Base-by-base conservation (phyloP, 1,140 invertebrate species). In the Bombus haemorrhoidalis region DNA sequence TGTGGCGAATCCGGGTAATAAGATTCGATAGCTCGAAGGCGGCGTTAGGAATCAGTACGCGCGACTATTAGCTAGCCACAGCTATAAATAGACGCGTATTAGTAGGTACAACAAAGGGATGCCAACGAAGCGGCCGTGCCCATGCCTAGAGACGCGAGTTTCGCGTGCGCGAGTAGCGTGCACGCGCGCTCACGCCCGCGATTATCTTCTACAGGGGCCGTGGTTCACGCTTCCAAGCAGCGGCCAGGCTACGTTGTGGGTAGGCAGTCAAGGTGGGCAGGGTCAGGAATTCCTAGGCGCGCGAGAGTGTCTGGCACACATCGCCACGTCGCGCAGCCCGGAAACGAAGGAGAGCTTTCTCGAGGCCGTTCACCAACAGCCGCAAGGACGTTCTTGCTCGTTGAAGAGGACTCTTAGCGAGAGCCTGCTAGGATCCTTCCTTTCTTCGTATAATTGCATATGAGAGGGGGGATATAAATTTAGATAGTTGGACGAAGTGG, bases 271-370 rank as follows among this genome's bases (percentile, higher is more conserved):
- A 91, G 92, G 93, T 93, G 92, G 93, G 93, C 90, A 93, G 93
- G 90, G 90, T 94, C 89, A 93, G 91, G 92, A 94, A 94, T 94
- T 94, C 91, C 88, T 93, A 92, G 91, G 91, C 87, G 90, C 90
- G 90, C 88, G 90, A 89, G 88, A 89, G 91, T 89, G 90, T 89
- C 90, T 91, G 91, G 90, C 90, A 93, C 90, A 93, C 88, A 91
- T 92, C 84, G 92, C 83, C 88, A 85, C 84, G 88, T 87, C 86
- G 87, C 83, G 78, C 89, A 90, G 92, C 89, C 91, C 92, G 91
- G 92, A 92, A 93, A 92, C 91, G 74, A 89, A 89, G 73, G 75
- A 89, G 92, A 91, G 88, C 86, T 91, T 90, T 93, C 86, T 91
- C 92, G 93, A 93, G 93, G 93, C 90, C 93, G 93, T 93, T 94